Evolutionary conservation across 2,888 invertebrate species (phyloP).

Genomic region (Lissonota sp.): DNA sequence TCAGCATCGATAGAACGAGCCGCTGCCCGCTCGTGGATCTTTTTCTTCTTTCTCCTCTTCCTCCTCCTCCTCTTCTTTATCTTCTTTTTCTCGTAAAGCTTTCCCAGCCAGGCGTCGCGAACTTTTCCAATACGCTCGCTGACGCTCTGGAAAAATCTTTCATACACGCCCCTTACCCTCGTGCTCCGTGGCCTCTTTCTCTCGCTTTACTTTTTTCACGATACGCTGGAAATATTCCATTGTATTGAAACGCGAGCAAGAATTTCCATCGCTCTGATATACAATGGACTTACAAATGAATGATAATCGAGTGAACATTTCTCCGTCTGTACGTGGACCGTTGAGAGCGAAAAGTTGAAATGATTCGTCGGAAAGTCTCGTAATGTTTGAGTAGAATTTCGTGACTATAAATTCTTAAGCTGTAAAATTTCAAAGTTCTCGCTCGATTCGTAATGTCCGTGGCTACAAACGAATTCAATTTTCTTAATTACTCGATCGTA

Average conservation of each 20-base stretch:
- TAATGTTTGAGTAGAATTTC: too few relatives aligned
- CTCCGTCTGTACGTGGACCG: neutral
- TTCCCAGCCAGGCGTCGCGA: constrained; percentile 20
- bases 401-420: too few relatives aligned
- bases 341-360: neutral
- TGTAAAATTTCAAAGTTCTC: too few relatives aligned
- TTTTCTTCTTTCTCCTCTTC: constrained; percentile 18
- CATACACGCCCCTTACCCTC: constrained; percentile 7
- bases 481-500: too few relatives aligned
- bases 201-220: neutral
- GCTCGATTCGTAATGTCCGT: too few relatives aligned
- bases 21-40: constrained; percentile 21
- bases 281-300: neutral
- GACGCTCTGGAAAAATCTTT: constrained; percentile 23
- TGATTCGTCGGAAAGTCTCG: too few relatives aligned
- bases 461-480: too few relatives aligned
- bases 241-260: constrained; percentile 31
- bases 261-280: neutral
- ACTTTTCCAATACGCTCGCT: constrained; percentile 56
- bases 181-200: neutral
- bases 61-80: constrained; percentile 19
- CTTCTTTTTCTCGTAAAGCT: constrained; percentile 31
- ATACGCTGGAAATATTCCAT: constrained; percentile 29
- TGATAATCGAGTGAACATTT: neutral
- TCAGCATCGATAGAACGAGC: constrained; percentile 33